Evolutionary conservation across 2,888 invertebrate genomes (phyloP).

Genomic region (Danaus chrysippus): DNA sequence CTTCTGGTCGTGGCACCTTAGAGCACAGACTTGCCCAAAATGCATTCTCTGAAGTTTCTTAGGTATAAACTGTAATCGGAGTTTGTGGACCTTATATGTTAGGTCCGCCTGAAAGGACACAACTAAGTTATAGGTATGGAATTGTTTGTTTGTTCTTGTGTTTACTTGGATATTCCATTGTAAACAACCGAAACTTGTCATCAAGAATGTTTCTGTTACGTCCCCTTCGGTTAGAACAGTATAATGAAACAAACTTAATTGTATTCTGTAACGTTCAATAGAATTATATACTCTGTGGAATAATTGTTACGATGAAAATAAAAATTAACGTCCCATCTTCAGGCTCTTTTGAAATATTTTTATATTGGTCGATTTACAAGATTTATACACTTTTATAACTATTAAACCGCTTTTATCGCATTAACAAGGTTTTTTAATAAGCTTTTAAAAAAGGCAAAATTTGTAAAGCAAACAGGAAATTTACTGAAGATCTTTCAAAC

Average conservation of each 20-base stretch:
- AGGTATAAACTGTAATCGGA: conserved; percentile 65
- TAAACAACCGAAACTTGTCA: conserved; percentile 11
- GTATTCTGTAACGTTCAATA: no score
- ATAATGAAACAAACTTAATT: background rate
- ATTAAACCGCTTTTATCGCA: background rate
- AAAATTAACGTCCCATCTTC: no score
- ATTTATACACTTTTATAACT: no score
- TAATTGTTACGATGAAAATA: no score
- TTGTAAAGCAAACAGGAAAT: no score
- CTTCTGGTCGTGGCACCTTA: conserved; percentile 67
- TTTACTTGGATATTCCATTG: conserved; percentile 15
- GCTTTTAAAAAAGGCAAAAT: no score
- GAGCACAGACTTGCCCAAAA: conserved; percentile 61
- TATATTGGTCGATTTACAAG: no score
- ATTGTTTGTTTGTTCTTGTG: conserved; percentile 11
- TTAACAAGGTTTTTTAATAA: background rate
- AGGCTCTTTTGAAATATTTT: no score
- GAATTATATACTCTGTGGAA: no score
- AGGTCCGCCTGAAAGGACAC: conserved; percentile 42
- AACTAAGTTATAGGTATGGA: conserved; percentile 9
- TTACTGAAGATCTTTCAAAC: background rate
- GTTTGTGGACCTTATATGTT: conserved; percentile 68
- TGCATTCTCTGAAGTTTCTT: conserved; percentile 70
- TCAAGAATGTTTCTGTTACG: conserved; percentile 12
- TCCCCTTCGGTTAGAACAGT: background rate